These are phyloP conservation scores for Mormyrus lacerda DNA, from an alignment of 2,113 vertebrate genomes.

Conservation along the genomic window DNA sequence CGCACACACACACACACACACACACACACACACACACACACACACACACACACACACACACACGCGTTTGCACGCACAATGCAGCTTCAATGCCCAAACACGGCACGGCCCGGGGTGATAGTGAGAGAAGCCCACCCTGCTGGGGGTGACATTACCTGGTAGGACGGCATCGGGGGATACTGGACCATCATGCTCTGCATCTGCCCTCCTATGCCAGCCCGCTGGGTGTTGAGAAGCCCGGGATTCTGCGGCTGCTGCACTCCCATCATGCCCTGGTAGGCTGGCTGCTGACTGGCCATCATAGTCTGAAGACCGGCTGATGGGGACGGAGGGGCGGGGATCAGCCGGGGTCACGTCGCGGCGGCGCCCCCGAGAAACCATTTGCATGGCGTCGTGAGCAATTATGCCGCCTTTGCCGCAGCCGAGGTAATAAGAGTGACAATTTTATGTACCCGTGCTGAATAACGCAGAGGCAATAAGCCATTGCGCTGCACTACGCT, in stretches of 20 bases:
- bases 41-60: not conserved
- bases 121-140: not conserved
- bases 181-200: constrained; percentile 97
- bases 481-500: not conserved
- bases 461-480: not conserved
- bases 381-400: not conserved
- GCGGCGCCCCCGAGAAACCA: not conserved
- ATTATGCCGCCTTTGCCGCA: not conserved
- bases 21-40: too few relatives aligned
- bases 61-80: not conserved
- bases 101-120: not conserved
- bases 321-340: not conserved
- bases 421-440: not conserved
- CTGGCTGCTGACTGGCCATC: constrained; percentile 89
- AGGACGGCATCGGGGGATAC: constrained; percentile 92
- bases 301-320: constrained; percentile 82
- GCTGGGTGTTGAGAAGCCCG: constrained; percentile 78
- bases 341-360: not conserved
- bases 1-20: too few relatives aligned
- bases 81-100: not conserved
- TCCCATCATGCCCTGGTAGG: constrained; percentile 88
- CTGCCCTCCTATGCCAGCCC: constrained; percentile 74
- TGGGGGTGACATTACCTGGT: constrained; percentile 68
- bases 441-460: not conserved
- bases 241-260: constrained; percentile 88